Evolutionary conservation across 1,140 invertebrate species (phyloP).

Genomic region (Papilio machaon): DNA sequence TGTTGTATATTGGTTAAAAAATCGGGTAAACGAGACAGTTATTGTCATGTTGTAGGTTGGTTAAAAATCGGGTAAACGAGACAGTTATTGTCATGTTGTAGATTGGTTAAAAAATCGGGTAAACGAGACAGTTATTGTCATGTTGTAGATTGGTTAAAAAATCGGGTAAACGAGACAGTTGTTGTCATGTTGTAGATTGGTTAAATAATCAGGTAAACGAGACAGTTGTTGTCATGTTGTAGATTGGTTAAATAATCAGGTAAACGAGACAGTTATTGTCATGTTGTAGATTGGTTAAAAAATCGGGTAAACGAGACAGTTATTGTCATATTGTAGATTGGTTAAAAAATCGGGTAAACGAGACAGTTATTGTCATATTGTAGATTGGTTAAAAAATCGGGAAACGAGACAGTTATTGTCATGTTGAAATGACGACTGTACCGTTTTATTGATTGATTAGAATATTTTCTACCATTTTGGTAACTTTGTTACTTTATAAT

Average conservation of each 20-base stretch:
- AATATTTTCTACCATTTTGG: neutral
- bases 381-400: neutral
- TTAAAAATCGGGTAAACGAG: slow-evolving; percentile 13
- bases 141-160: slow-evolving; percentile 16
- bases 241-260: slow-evolving; percentile 10
- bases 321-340: neutral
- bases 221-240: neutral
- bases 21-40: neutral
- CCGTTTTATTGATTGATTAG: neutral
- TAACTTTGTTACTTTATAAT: neutral
- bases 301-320: neutral
- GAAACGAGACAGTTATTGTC: neutral
- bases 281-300: slow-evolving; percentile 11
- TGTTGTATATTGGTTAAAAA: neutral
- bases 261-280: neutral
- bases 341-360: slow-evolving; percentile 14
- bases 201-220: slow-evolving; percentile 1
- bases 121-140: neutral
- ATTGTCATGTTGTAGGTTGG: slow-evolving; percentile 1
- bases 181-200: neutral
- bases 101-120: slow-evolving; percentile 14
- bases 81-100: neutral
- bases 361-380: neutral
- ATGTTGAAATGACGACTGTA: neutral
- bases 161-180: neutral